Percentiles rank a stretch among this genome's conserved stretches.
These are phyloP conservation scores for Pomacea canaliculata DNA, from an alignment of 2,888 invertebrate species.

Conservation along the genomic window DNA sequence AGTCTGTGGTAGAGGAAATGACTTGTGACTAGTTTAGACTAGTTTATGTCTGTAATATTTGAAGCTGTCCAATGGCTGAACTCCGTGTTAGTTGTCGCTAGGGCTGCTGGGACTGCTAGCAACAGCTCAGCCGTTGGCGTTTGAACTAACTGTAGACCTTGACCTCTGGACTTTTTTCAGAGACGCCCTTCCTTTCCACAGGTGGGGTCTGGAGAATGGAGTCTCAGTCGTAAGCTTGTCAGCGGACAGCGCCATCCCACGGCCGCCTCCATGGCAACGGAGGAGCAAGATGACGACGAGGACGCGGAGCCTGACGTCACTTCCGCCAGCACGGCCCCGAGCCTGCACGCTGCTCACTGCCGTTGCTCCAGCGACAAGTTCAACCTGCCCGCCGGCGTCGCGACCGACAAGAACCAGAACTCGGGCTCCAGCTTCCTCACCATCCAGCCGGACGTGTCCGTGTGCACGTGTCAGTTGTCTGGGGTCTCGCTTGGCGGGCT, in stretches of 20 bases:
- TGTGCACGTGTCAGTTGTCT: constrained; percentile 22
- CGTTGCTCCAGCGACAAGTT: constrained; percentile 1
- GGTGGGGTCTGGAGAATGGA: constrained; percentile 11
- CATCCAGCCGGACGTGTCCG: not conserved
- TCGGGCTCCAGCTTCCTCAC: not conserved
- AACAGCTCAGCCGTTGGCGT: too few species aligned
- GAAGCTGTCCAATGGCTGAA: too few species aligned
- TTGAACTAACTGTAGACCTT: too few species aligned
- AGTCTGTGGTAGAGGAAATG: not conserved
- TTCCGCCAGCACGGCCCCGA: constrained; percentile 2
- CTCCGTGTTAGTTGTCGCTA: too few species aligned
- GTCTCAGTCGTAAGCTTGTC: not conserved
- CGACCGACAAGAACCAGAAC: constrained; percentile 1
- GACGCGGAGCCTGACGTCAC: constrained; percentile 13
- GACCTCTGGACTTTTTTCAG: constrained; percentile 1
- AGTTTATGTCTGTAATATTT: too few species aligned
- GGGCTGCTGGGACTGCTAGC: too few species aligned
- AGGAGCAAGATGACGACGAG: constrained; percentile 25
- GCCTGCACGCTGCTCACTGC: constrained; percentile 11
- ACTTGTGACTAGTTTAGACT: too few species aligned
- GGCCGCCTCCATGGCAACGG: constrained; percentile 29
- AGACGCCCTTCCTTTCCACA: constrained; percentile 22
- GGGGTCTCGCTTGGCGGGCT: constrained; percentile 18
- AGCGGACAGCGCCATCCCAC: constrained; percentile 19
- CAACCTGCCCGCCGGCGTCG: not conserved